phyloP scores from a whole-genome alignment of 2,797 vertebrate genomes.

The Pseudotriccus pelzelni region DNA sequence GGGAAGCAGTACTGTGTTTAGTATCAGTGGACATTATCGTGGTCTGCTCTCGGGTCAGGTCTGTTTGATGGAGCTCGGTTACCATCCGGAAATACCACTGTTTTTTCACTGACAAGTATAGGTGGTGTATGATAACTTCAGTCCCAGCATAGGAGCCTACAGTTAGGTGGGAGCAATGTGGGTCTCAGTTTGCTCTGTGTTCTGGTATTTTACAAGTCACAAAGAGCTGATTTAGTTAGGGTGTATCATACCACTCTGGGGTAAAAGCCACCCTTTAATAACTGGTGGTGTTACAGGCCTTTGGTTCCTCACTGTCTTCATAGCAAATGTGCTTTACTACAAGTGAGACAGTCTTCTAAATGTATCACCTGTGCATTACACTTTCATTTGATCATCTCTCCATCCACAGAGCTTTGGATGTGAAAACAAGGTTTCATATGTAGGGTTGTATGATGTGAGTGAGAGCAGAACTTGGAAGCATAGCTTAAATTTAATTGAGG shows the following conservation, averaged over 20 bases:
- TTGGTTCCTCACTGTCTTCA: neutral
- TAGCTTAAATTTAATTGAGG: neutral
- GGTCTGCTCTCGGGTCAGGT: neutral
- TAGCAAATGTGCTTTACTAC: neutral
- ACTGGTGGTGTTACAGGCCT: neutral
- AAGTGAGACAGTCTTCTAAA: neutral
- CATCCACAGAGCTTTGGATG: neutral
- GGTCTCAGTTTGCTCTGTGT: neutral
- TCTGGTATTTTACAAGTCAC: neutral
- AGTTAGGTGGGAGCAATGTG: neutral
- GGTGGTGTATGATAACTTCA: neutral
- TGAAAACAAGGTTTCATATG: neutral
- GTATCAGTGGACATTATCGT: neutral
- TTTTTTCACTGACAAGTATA: neutral
- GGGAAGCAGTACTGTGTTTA: neutral
- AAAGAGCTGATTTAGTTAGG: neutral
- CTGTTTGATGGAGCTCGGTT: neutral
- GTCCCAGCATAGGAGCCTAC: neutral
- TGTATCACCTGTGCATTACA: accelerated
- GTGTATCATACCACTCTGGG: neutral
- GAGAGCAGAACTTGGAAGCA: neutral
- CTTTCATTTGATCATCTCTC: neutral
- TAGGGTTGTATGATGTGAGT: neutral
- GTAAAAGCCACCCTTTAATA: neutral
- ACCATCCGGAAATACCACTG: neutral